Percentiles rank a stretch among this genome's conserved stretches.
phyloP scores from a whole-genome alignment of 2,113 vertebrate species.

The Charina bottae region DNA sequence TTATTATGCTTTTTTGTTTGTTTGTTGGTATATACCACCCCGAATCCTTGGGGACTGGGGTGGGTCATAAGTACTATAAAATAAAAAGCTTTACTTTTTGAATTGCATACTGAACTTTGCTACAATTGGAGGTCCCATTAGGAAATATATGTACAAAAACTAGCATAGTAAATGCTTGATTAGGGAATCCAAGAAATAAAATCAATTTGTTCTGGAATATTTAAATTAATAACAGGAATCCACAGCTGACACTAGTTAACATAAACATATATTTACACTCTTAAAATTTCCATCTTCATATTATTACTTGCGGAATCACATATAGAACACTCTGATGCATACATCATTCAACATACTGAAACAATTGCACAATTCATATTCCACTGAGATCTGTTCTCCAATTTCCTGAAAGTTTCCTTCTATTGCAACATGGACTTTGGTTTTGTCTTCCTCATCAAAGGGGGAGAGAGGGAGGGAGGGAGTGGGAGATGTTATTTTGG shows the following conservation, averaged over 20 bases:
- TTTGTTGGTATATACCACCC: not conserved
- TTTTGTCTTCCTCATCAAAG: not conserved
- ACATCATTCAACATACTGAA: not conserved
- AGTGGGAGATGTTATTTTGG: not conserved
- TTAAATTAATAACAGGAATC: not conserved
- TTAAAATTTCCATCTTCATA: not conserved
- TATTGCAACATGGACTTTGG: not conserved
- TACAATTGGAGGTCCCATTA: not conserved
- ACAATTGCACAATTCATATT: not conserved
- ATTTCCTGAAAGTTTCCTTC: not conserved
- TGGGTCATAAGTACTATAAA: not conserved
- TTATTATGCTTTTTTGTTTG: not conserved
- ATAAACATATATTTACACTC: not conserved
- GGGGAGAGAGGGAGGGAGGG: not conserved
- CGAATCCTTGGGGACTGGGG: not conserved
- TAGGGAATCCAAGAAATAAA: not conserved
- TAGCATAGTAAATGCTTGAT: not conserved
- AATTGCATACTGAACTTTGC: not conserved
- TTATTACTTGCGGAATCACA: not conserved
- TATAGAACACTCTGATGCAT: not conserved
- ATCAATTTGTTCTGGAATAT: not conserved
- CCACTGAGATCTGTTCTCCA: not conserved
- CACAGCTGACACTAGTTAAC: not conserved
- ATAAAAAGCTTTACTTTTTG: not conserved
- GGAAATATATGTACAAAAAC: not conserved